Percentiles rank a stretch among this genome's conserved stretches.
Conservation (phyloP, 2,888 invertebrate genomes). For the Slavum lentiscoides region DNA sequence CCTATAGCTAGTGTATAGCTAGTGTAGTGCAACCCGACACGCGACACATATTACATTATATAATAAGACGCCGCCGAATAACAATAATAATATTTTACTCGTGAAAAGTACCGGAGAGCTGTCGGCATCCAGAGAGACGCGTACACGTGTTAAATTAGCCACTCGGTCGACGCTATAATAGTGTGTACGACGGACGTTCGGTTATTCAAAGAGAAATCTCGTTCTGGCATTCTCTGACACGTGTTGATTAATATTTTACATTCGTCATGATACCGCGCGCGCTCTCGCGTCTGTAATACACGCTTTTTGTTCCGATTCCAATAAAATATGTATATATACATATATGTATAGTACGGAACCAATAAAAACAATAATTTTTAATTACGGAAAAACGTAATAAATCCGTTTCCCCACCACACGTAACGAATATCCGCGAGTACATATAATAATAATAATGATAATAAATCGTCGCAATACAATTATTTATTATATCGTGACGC, state of each 20-base stretch:
- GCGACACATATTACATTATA: slow-evolving; percentile 3
- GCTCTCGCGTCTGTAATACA: background rate
- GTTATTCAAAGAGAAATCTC: slow-evolving; percentile 42
- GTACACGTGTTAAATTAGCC: slow-evolving; percentile 42
- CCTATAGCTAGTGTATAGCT: no score
- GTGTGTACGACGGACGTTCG: background rate
- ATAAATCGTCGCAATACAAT: background rate
- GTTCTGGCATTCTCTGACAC: slow-evolving; percentile 29
- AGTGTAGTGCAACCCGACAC: slow-evolving; percentile 18
- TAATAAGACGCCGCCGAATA: slow-evolving; percentile 12
- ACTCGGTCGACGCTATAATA: slow-evolving; percentile 22
- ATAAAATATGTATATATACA: no score
- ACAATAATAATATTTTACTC: slow-evolving; percentile 34
- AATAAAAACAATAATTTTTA: no score
- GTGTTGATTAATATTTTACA: slow-evolving; percentile 44
- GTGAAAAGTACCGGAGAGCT: slow-evolving; percentile 12
- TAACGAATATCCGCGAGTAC: no score
- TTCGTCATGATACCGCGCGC: slow-evolving; percentile 8
- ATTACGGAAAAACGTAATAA: no score
- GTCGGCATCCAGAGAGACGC: slow-evolving; percentile 6
- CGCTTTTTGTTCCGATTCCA: background rate
- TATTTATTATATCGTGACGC: slow-evolving; percentile 35
- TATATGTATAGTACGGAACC: no score
- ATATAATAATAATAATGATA: no score
- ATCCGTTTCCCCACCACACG: background rate